These are phyloP conservation scores for Adelognathus sp. DNA, from an alignment of 2,888 invertebrate species.

Conservation along the genomic window DNA sequence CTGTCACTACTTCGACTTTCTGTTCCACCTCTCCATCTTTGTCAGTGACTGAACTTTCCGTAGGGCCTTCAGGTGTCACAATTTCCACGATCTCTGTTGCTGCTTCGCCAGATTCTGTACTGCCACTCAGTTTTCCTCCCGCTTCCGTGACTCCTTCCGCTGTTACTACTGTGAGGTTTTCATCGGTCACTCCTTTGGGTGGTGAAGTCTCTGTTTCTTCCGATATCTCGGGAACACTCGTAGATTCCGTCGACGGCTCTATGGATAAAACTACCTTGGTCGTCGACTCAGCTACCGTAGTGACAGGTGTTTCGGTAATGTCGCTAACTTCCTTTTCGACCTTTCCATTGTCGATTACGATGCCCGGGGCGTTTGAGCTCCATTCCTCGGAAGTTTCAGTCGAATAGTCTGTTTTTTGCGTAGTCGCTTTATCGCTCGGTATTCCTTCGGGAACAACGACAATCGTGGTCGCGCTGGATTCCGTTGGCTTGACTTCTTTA, in stretches of 20 bases:
- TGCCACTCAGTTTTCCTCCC: slow-evolving; percentile 1
- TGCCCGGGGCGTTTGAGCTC: slow-evolving; percentile 55
- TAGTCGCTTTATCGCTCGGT: slow-evolving; percentile 47
- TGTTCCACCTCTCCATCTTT: slow-evolving; percentile 35
- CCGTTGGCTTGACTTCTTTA: slow-evolving; percentile 44
- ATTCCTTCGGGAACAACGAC: slow-evolving; percentile 53
- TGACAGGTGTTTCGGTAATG: slow-evolving; percentile 24
- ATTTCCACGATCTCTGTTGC: slow-evolving; percentile 9
- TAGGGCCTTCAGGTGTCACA: slow-evolving; percentile 36
- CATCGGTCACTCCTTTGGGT: slow-evolving; percentile 11
- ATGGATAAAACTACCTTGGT: slow-evolving; percentile 21
- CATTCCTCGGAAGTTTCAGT: slow-evolving; percentile 60
- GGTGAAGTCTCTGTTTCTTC: neutral
- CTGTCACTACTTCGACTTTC: neutral
- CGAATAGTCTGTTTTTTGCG: slow-evolving; percentile 56
- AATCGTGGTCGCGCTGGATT: slow-evolving; percentile 34
- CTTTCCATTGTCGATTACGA: slow-evolving; percentile 47
- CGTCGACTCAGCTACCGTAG: slow-evolving; percentile 6
- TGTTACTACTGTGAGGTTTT: neutral
- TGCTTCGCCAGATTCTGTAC: neutral
- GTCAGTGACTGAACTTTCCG: slow-evolving; percentile 42
- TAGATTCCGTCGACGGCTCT: slow-evolving; percentile 29
- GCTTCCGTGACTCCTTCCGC: slow-evolving; percentile 5
- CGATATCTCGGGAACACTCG: neutral
- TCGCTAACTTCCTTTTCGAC: slow-evolving; percentile 53